Percentiles rank a stretch among this genome's conserved stretches.
These are phyloP conservation scores for Pogonocherus hispidulus DNA, from an alignment of 2,888 invertebrate genomes.

Conservation along the genomic window DNA sequence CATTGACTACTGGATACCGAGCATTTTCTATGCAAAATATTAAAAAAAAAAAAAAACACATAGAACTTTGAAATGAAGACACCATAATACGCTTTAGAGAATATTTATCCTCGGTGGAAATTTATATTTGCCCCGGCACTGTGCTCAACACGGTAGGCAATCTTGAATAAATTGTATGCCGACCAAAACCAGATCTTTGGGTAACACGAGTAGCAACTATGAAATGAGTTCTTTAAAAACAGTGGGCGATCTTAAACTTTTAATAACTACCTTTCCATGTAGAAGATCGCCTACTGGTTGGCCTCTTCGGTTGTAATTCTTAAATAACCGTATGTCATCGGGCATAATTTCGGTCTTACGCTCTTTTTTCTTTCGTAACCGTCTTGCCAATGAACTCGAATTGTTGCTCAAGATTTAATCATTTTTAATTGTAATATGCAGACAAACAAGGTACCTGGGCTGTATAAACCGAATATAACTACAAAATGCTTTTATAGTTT, in stretches of 20 bases:
- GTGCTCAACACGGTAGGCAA: conserved; percentile 46
- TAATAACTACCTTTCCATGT: conserved; percentile 65
- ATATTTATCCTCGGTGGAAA: too few species aligned
- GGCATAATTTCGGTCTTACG: conserved; percentile 52
- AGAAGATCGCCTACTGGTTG: conserved; percentile 63
- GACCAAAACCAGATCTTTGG: conserved; percentile 64
- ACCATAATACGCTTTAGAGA: too few species aligned
- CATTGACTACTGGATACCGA: too few species aligned
- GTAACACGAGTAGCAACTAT: conserved; percentile 67
- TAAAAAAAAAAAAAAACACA: too few species aligned
- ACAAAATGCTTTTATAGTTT: too few species aligned
- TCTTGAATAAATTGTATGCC: conserved; percentile 60
- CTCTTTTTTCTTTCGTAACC: conserved; percentile 18
- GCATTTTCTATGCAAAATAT: too few species aligned
- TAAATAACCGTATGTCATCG: conserved; percentile 64
- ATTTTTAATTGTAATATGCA: background rate
- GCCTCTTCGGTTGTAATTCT: conserved; percentile 58
- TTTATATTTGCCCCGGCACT: conserved; percentile 27
- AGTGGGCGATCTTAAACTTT: conserved; percentile 66
- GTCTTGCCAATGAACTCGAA: conserved; percentile 15
- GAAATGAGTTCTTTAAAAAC: conserved; percentile 67
- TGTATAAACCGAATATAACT: too few species aligned
- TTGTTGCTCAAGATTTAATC: background rate
- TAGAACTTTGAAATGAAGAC: too few species aligned
- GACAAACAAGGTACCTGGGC: too few species aligned